Evolutionary conservation across 2,888 invertebrate species (phyloP).

Genomic region (Ptilodon capucinus): DNA sequence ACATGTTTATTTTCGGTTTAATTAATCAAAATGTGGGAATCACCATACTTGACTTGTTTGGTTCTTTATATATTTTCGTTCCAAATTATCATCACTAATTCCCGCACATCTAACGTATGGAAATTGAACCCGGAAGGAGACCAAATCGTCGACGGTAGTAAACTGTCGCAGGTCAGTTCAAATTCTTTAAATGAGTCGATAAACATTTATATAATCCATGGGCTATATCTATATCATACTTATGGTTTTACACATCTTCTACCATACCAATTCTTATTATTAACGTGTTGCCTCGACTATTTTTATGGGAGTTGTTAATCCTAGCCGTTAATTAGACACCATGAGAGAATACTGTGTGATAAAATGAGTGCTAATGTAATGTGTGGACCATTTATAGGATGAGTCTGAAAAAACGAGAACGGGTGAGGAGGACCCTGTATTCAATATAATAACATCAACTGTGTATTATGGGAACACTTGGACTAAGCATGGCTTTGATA

Average conservation of each 20-base stretch:
- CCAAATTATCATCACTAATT: constrained; percentile 88
- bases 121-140: constrained; percentile 89
- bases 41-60: constrained; percentile 84
- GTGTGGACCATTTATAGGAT: constrained; percentile 54
- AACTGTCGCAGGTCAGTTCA: constrained; percentile 78
- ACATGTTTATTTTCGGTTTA: constrained; percentile 57
- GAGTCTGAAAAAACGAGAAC: constrained; percentile 66
- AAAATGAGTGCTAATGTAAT: background rate
- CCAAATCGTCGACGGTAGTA: constrained; percentile 86
- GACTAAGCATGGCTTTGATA: constrained; percentile 85
- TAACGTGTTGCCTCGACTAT: constrained; percentile 45
- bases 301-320: constrained; percentile 12
- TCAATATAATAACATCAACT: constrained; percentile 89
- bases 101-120: constrained; percentile 92
- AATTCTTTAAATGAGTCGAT: constrained; percentile 31
- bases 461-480: constrained; percentile 85
- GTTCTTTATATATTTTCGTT: constrained; percentile 87
- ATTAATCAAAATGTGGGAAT: constrained; percentile 78
- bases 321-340: constrained; percentile 10
- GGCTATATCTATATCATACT: constrained; percentile 35
- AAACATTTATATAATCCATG: constrained; percentile 65
- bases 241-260: constrained; percentile 39
- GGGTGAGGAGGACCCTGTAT: constrained; percentile 86
- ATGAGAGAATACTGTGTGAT: constrained; percentile 2
- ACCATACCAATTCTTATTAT: constrained; percentile 32